phyloP scores from a whole-genome alignment of 2,113 vertebrate genomes.

The Hippocampus abdominalis region DNA sequence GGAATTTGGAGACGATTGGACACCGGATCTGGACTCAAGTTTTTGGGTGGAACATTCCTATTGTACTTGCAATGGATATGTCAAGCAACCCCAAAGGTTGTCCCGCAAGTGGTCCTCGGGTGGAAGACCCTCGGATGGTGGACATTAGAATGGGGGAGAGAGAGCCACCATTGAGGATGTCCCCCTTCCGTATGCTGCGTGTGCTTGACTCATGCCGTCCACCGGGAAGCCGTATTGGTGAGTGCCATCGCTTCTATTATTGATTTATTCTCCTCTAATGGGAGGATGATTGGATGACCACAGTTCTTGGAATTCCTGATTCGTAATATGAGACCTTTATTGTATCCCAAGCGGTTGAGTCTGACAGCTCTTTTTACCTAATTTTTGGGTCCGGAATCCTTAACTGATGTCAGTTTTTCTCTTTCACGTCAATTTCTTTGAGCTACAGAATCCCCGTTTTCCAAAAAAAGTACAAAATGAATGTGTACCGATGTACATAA shows the following conservation, averaged over 20 bases:
- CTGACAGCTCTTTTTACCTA: no score
- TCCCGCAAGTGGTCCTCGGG: conserved; percentile 26
- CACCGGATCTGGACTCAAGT: conserved; percentile 11
- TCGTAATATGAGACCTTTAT: neutral
- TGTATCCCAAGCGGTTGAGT: neutral
- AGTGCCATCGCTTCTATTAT: conserved; percentile 37
- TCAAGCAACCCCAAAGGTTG: conserved; percentile 46
- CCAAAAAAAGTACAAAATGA: no score
- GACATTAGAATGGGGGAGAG: conserved; percentile 56
- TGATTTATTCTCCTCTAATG: neutral
- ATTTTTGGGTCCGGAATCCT: no score
- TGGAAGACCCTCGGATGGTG: conserved; percentile 41
- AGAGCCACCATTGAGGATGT: conserved; percentile 60
- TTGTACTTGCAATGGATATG: conserved; percentile 42
- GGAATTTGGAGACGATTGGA: conserved; percentile 15
- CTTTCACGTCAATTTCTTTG: no score
- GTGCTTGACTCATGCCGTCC: conserved; percentile 68
- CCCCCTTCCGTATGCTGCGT: conserved; percentile 73
- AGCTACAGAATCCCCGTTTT: no score
- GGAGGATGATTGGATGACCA: neutral
- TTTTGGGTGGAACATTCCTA: neutral
- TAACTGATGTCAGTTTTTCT: no score
- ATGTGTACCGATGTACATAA: no score
- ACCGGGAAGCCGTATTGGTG: conserved; percentile 68
- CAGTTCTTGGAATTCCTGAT: neutral